Evolutionary conservation across 2,888 invertebrate species (phyloP).

Genomic region (Parascotia fuliginaria): DNA sequence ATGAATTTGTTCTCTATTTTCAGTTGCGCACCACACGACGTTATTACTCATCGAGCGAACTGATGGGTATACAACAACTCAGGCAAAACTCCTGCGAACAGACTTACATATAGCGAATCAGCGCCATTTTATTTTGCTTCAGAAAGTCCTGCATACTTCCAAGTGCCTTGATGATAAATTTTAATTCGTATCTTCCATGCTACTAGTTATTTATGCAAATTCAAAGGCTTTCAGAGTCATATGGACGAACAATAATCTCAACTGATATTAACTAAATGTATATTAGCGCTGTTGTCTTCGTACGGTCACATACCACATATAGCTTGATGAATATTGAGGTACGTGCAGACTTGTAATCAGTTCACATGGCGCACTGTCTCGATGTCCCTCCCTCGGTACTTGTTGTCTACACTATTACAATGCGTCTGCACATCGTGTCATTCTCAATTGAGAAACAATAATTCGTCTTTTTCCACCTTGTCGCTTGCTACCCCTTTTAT

Average conservation of each 20-base stretch:
- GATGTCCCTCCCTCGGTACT: slow-evolving; percentile 39
- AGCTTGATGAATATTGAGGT: slow-evolving; percentile 46
- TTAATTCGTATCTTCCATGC: slow-evolving; percentile 54
- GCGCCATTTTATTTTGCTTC: slow-evolving; percentile 43
- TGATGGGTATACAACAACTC: slow-evolving; percentile 89
- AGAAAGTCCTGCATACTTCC: slow-evolving; percentile 56
- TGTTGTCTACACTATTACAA: slow-evolving; percentile 36
- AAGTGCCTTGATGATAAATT: slow-evolving; percentile 73
- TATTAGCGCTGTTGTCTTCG: slow-evolving; percentile 7
- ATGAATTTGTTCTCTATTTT: slow-evolving; percentile 78
- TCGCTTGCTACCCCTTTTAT: slow-evolving; percentile 26
- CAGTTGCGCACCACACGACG: slow-evolving; percentile 91
- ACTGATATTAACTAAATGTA: slow-evolving; percentile 21
- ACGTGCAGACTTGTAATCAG: slow-evolving; percentile 49
- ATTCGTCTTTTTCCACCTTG: slow-evolving; percentile 27
- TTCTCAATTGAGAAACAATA: slow-evolving; percentile 24
- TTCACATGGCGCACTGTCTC: slow-evolving; percentile 50
- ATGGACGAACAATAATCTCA: slow-evolving; percentile 18
- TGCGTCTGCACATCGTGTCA: slow-evolving; percentile 40
- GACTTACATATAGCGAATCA: slow-evolving; percentile 90
- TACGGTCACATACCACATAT: slow-evolving; percentile 14
- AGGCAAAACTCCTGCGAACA: slow-evolving; percentile 94
- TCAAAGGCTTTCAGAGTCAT: slow-evolving; percentile 29
- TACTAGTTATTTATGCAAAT: slow-evolving; percentile 33
- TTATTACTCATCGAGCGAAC: slow-evolving; percentile 93